phyloP scores from a whole-genome alignment of 2,797 vertebrate genomes.

The Remorina albescens region DNA sequence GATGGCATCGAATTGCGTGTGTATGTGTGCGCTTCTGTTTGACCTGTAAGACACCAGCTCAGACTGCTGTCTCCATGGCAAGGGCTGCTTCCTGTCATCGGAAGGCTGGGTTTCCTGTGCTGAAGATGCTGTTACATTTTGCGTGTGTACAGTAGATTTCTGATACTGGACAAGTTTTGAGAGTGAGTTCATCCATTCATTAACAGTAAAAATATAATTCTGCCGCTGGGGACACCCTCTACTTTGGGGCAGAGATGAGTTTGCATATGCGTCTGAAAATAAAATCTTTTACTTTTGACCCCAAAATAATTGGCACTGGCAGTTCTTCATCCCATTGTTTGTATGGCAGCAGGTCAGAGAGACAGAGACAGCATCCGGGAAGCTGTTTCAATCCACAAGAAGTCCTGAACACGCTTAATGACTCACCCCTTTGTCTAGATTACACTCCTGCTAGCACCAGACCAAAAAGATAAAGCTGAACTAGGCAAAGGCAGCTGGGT shows the following conservation, averaged over 20 bases:
- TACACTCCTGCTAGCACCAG: constrained; percentile 31
- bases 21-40: constrained; percentile 57
- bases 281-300: neutral
- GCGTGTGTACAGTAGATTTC: constrained; percentile 24
- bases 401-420: constrained; percentile 34
- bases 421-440: constrained; percentile 54
- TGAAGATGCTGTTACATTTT: constrained; percentile 51
- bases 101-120: constrained; percentile 91
- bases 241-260: neutral
- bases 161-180: constrained; percentile 9
- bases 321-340: constrained; percentile 51
- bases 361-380: constrained; percentile 56
- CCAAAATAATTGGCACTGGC: neutral
- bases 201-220: neutral
- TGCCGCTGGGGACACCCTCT: neutral
- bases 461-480: constrained; percentile 32
- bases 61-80: constrained; percentile 91
- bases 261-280: neutral
- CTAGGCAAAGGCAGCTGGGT: constrained; percentile 26
- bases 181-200: neutral
- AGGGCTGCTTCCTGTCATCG: constrained; percentile 90
- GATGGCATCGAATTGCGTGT: constrained; percentile 54
- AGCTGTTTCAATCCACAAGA: constrained; percentile 33
- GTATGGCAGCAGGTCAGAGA: neutral
- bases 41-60: constrained; percentile 84